Conservation (phyloP, 1,140 invertebrate genomes). For the Pseudomyrmex gracilis region DNA sequence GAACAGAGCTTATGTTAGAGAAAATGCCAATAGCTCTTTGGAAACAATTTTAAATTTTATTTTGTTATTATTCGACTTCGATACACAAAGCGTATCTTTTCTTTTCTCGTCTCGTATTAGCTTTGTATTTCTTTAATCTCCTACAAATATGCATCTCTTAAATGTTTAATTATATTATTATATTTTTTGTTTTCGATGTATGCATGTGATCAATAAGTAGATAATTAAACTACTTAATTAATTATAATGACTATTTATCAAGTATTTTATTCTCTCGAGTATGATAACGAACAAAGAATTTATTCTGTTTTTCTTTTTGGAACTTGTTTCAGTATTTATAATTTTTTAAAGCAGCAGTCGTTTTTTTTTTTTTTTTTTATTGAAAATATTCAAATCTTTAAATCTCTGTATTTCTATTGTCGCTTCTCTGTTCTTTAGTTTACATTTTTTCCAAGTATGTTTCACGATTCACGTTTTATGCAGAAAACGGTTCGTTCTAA, state of each 20-base stretch:
- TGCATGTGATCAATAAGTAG: not conserved
- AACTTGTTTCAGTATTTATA: not conserved
- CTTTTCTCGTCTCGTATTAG: not conserved
- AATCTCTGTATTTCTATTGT: constrained; percentile 38
- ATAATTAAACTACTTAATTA: not conserved
- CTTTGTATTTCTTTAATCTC: no score
- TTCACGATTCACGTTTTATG: not conserved
- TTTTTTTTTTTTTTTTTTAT: not conserved
- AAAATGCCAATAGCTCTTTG: no score
- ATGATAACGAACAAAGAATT: not conserved
- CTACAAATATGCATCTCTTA: not conserved
- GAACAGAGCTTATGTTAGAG: no score
- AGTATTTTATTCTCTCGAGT: not conserved
- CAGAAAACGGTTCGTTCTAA: constrained; percentile 1
- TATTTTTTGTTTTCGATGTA: not conserved
- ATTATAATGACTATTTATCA: no score
- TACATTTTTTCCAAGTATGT: not conserved
- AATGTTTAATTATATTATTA: not conserved
- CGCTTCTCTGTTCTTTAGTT: not conserved
- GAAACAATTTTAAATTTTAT: not conserved
- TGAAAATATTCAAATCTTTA: constrained; percentile 25
- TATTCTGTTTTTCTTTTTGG: not conserved
- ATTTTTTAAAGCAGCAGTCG: not conserved
- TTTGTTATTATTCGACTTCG: not conserved
- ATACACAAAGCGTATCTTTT: not conserved